These are phyloP conservation scores for Saxicola maurus DNA, from an alignment of 2,797 vertebrate species.

Conservation along the genomic window DNA sequence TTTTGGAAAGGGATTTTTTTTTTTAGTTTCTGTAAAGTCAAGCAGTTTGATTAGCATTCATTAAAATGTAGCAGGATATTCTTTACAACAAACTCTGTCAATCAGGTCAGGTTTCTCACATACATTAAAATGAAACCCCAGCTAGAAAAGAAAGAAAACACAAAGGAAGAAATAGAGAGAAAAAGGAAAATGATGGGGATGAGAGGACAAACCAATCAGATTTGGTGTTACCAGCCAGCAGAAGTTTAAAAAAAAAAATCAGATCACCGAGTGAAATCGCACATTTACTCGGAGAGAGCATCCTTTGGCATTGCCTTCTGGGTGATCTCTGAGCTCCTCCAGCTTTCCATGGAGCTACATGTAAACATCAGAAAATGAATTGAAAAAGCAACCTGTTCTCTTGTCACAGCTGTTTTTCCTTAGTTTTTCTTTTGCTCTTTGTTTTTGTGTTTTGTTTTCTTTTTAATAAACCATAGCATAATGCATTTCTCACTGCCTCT, in stretches of 20 bases:
- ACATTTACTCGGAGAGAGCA: conserved; percentile 77
- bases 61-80: not conserved
- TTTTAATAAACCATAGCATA: conserved; percentile 50
- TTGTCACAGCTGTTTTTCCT: conserved; percentile 1
- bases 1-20: conserved; percentile 40
- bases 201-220: conserved; percentile 68
- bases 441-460: conserved; percentile 12
- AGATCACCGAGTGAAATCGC: conserved; percentile 71
- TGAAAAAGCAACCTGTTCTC: conserved; percentile 74
- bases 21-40: conserved; percentile 28
- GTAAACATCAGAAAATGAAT: conserved; percentile 77
- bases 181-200: conserved; percentile 66
- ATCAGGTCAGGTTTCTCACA: conserved; percentile 34
- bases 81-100: conserved; percentile 9
- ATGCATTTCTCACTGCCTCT: conserved; percentile 72
- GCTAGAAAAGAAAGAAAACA: conserved; percentile 59
- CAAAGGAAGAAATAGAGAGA: conserved; percentile 33
- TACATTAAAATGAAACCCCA: conserved; percentile 63
- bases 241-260: conserved; percentile 28
- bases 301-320: conserved; percentile 76
- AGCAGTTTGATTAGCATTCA: conserved; percentile 9
- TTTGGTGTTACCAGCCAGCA: conserved; percentile 68
- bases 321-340: conserved; percentile 77
- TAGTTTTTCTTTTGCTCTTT: conserved; percentile 31
- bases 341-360: conserved; percentile 77